Evolutionary conservation across 2,888 invertebrate species (phyloP).

Genomic region (Eilema sororculum): DNA sequence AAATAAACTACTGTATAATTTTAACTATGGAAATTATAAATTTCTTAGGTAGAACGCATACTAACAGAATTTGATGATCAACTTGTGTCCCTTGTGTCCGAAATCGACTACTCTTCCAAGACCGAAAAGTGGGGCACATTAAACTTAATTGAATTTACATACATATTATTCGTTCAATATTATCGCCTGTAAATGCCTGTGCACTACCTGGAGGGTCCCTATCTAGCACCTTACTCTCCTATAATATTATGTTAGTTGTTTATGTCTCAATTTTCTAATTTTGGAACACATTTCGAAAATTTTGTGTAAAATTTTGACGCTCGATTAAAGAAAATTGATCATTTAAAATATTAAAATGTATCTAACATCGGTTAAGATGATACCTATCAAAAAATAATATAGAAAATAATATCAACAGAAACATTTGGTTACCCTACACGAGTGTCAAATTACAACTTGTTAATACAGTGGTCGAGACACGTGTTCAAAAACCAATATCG

Average conservation of each 20-base stretch:
- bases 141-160: too few species aligned
- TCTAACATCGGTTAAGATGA: neutral
- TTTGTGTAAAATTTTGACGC: too few species aligned
- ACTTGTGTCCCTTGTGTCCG: too few species aligned
- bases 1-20: neutral
- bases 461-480: conserved; percentile 45
- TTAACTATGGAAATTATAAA: neutral
- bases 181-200: too few species aligned
- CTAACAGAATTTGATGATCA: too few species aligned
- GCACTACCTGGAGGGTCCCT: too few species aligned
- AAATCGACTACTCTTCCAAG: neutral
- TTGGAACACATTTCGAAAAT: too few species aligned
- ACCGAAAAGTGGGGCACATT: neutral
- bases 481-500: conserved; percentile 43
- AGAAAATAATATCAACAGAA: neutral
- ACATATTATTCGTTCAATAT: too few species aligned
- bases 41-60: neutral
- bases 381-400: neutral
- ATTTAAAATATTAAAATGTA: neutral
- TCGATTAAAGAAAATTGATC: neutral
- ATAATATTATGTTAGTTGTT: too few species aligned
- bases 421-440: conserved; percentile 27
- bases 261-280: too few species aligned
- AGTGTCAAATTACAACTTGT: conserved; percentile 54
- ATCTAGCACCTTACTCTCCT: too few species aligned